Evolutionary conservation across 1,140 invertebrate genomes (phyloP), one percentile per base, ranked within the genome.

Genomic region (Euwallacea fornicatus): DNA sequence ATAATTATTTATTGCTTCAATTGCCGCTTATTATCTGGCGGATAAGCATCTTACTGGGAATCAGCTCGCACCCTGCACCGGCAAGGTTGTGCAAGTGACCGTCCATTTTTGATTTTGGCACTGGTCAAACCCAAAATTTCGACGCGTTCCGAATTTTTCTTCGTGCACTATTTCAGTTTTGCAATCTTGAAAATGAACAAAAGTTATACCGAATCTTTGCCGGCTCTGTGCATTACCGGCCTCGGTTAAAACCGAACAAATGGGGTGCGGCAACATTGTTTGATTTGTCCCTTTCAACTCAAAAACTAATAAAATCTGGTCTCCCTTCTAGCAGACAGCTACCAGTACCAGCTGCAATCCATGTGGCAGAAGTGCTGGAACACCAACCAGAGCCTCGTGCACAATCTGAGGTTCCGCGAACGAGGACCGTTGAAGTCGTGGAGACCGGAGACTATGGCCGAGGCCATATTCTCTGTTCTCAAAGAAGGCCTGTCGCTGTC

Each of bases 341-440:
- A 95, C 86, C 93, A 96, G 83, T 95, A 95, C 82, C 94, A 95
- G 82, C 84, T 96, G 80, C 94, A 96, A 82, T 93, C 91, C 44
- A 93, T 95, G 89, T 96, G 94, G 94, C 94, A 96, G 82, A 95
- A 95, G 81, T 95, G 93, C 82, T 96, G 93, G 93, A 95, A 91
- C 80, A 94, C 91, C 63, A 93, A 93, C 83, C 93, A 94, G 81
- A 91, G 89, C 73, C 84, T 94, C 74, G 90, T 94, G 43, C 93
- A 95, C 82, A 93, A 94, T 79, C 83, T 95, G 76, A 87, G 93
- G 61, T 95, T 95, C 84, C 87, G 94, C n/a, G 94, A 96, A 81
- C 88, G 94, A 54, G 94, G 94, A 3, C 94, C 94, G 0, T 84
- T 95, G 66, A 96, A 96, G 82, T 94, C 93, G 21, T 96, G 94